Evolutionary conservation across 2,113 vertebrate genomes (phyloP), one percentile per base, ranked within the genome.

Genomic region (Picathartes gymnocephalus): DNA sequence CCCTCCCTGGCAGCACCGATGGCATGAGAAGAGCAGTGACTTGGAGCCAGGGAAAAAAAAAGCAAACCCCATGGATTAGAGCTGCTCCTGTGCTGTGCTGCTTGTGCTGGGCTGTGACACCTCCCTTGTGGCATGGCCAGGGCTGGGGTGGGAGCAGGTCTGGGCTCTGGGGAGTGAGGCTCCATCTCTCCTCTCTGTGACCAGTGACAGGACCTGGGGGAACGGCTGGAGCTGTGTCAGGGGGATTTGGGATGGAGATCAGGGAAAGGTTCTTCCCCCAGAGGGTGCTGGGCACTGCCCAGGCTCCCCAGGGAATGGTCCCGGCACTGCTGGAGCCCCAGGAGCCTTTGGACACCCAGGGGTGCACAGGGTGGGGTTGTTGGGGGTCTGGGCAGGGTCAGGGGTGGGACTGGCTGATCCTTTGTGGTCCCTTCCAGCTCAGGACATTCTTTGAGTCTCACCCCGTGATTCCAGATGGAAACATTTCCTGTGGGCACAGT

Each of bases 181-280:
- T 73, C 44, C 44, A 39, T 23, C 60, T 33, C 77, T 79, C 16
- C 40, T 40, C 39, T 0, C 47, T 58, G 45, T 8, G 69, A n/a
- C 1, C 40, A 50, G 22, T 2, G 27, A 37, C 25, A 65, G 35
- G 2, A 72, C 21, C 21, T 7, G 58, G 68, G 68, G 33, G 37
- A 9, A 9, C 0, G 8, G 27, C 37, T 58, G 68, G 33, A 73
- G 37, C 19, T 44, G 60, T 0, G 22, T 0, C 51, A 45, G 60
- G 15, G 20, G 14, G 2, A 10, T 4, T 27, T 2, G 2, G 27
- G 44, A 1, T 51, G 69, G 69, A 23, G 0, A 0, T 20, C 22
- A 44, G 77, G 35, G 4, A 19, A 88, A 72, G 44, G 15, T 5
- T 42, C 68, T 14, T 28, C 42, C 35, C 61, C 35, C 66, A 42